Conservation (phyloP, 23 tunicate genomes). For the Diplosoma virens region DNA sequence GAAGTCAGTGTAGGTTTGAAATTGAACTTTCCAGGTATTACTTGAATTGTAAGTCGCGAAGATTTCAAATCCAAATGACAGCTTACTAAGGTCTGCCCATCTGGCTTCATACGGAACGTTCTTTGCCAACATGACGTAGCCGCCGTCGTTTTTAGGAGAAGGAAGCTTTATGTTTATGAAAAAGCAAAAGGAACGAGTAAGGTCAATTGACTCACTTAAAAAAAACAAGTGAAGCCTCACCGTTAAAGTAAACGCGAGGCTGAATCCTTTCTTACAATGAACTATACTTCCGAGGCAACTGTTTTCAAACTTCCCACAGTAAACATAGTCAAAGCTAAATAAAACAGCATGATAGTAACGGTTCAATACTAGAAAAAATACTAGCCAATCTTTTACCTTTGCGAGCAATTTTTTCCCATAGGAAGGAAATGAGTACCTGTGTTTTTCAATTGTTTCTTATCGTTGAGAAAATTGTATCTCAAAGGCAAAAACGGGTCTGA, state of each 20-base stretch:
- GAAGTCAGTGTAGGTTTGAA: not conserved
- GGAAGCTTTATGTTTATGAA: not conserved
- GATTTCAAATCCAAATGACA: constrained; percentile 2
- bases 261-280: constrained; percentile 51
- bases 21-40: not conserved
- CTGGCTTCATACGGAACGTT: not conserved
- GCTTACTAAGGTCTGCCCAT: not conserved
- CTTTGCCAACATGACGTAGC: not conserved
- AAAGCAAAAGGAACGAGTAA: not conserved
- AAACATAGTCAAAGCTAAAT: not conserved
- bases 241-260: constrained; percentile 20
- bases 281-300: constrained; percentile 46
- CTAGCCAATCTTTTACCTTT: too few relatives aligned
- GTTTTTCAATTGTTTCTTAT: too few relatives aligned
- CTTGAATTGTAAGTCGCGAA: not conserved
- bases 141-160: not conserved
- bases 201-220: not conserved
- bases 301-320: constrained; percentile 27
- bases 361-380: too few relatives aligned
- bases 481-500: too few relatives aligned
- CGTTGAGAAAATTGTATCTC: too few relatives aligned
- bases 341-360: too few relatives aligned
- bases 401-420: too few relatives aligned
- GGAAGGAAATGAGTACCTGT: too few relatives aligned
- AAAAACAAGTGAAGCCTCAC: too few relatives aligned